These are phyloP conservation scores for Abrostola tripartita DNA, from an alignment of 2,888 invertebrate genomes.

Conservation along the genomic window DNA sequence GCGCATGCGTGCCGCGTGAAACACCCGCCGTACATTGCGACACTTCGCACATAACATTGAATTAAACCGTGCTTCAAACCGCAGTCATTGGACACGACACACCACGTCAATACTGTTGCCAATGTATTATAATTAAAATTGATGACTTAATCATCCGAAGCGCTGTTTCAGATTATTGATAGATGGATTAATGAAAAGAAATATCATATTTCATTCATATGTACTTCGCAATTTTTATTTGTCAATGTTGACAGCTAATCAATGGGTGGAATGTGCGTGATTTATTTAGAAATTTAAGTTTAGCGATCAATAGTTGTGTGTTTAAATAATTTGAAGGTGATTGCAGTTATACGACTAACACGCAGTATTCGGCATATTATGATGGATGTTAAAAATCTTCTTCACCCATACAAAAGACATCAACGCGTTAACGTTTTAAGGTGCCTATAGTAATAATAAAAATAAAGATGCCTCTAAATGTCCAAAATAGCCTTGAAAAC, in stretches of 20 bases:
- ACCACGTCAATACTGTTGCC: constrained; percentile 55
- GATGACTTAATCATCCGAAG: constrained; percentile 73
- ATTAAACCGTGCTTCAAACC: constrained; percentile 40
- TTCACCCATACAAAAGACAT: constrained; percentile 50
- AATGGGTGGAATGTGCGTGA: constrained; percentile 63
- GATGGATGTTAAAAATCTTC: not conserved
- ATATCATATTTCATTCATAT: constrained; percentile 71
- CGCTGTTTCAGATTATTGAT: constrained; percentile 66
- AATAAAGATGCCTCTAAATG: constrained; percentile 5
- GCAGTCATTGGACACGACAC: constrained; percentile 22
- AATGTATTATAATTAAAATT: constrained; percentile 76
- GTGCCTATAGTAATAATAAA: not conserved
- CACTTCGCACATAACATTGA: constrained; percentile 40
- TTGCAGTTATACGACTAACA: constrained; percentile 10
- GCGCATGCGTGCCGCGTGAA: not conserved
- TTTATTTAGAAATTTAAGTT: constrained; percentile 67
- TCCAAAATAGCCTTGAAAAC: constrained; percentile 36
- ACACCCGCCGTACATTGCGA: constrained; percentile 16
- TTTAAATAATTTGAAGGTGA: constrained; percentile 47
- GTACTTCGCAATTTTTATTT: constrained; percentile 75
- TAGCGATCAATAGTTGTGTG: constrained; percentile 46
- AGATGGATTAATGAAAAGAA: constrained; percentile 68
- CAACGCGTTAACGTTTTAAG: constrained; percentile 32
- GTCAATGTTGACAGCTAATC: constrained; percentile 78
- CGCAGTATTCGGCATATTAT: not conserved